A percentile compares a stretch with the other conserved stretches of the same genome.
phyloP scores from a whole-genome alignment of 2,888 invertebrate genomes.

The Muschampia plurimacula region DNA sequence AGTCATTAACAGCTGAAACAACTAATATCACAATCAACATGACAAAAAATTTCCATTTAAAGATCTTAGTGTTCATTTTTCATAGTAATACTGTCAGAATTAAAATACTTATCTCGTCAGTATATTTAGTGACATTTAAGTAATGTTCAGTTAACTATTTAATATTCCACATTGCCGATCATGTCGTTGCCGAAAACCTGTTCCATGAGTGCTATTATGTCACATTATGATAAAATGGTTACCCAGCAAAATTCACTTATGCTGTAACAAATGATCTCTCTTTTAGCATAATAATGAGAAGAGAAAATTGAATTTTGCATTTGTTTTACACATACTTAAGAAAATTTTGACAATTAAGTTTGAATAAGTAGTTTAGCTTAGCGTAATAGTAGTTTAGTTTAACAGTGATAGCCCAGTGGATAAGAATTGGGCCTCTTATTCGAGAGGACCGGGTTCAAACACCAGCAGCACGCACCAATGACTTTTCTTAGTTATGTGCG shows the following conservation, averaged over 20 bases:
- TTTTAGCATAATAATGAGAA: background rate
- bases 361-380: too few species aligned
- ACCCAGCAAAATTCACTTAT: background rate
- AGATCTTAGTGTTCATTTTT: background rate
- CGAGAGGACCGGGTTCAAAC: too few species aligned
- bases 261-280: background rate
- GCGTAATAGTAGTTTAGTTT: too few species aligned
- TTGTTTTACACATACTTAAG: too few species aligned
- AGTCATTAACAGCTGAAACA: background rate
- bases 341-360: too few species aligned
- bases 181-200: background rate
- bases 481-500: too few species aligned
- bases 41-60: background rate
- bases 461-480: too few species aligned
- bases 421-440: too few species aligned
- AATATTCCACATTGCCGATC: constrained; percentile 2
- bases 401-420: too few species aligned
- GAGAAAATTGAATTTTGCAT: background rate
- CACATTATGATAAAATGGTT: constrained; percentile 9
- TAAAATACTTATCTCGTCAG: background rate
- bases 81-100: too few species aligned
- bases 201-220: constrained; percentile 17
- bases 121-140: background rate
- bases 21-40: background rate
- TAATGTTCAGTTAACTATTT: constrained; percentile 11